Base-by-base conservation (phyloP, 2,113 vertebrate genomes). In the Lepisosteus osseus region DNA sequence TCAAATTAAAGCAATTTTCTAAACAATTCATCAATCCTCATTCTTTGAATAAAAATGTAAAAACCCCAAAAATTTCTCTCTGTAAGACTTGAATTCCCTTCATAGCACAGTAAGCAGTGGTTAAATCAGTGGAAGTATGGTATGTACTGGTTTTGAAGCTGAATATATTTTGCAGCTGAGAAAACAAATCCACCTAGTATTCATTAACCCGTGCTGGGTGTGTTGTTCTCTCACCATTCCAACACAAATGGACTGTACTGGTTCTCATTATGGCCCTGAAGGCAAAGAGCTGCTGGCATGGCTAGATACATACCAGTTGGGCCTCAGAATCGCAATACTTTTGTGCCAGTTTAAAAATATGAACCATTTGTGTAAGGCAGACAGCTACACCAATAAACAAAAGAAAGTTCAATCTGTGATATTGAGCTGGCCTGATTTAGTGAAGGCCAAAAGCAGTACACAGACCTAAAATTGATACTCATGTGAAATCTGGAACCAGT, bases 361-460 rank as follows among this genome's bases (percentile, higher is more conserved):
- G 65, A 67, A 56, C 61, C 54, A 15, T 9, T 61, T 57, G 55
- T 44, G 67, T 62, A 43, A 61, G 57, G 57, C 55, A 73, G 65
- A 73, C 65, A 42, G 67, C 61, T 68, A 61, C 65, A 68, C 65
- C 72, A 73, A 73, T 68, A 73, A 73, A 73, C 72, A 68, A 61
- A 7, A 6, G 54, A 72, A 40, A 43, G 71, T 40, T 67, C 55
- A 47, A 42, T 13, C 5, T 51, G 47, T 66, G 64, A 8, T 13
- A 44, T 44, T 45, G 41, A 66, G 43, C 42, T 67, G 54, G 59
- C 29, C 55, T 42, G 42, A 47, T 43, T 47, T 41, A 41, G 9
- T 43, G n/a, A 41, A 5, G 41, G 71, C 54, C 55, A 67, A 41
- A 55, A 29, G 41, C 54, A 67, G 54, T 59, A 65, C 41, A 47